Conservation (phyloP, 2,113 vertebrate genomes). For the Burhinus bistriatus region DNA sequence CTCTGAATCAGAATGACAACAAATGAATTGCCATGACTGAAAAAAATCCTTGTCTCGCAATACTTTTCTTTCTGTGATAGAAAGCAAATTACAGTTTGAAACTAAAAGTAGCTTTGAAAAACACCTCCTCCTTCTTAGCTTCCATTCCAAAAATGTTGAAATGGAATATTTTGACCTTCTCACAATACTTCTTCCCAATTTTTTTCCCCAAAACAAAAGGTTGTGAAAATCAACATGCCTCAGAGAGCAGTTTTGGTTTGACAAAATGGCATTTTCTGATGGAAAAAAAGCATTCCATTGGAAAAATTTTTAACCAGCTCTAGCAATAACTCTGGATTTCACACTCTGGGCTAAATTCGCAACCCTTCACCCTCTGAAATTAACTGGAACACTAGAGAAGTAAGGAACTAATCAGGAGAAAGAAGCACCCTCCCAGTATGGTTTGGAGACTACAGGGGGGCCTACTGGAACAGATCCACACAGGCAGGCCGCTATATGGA, state of each 20-base stretch:
- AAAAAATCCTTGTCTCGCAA: neutral
- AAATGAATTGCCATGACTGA: neutral
- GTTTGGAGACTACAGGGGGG: neutral
- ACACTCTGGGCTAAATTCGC: slow-evolving; percentile 46
- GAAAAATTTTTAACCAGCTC: slow-evolving; percentile 38
- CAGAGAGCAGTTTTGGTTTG: slow-evolving; percentile 48
- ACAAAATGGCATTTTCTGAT: slow-evolving; percentile 49
- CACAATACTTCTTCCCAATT: slow-evolving; percentile 33
- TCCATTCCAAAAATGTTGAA: slow-evolving; percentile 38
- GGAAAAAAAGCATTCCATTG: slow-evolving; percentile 54
- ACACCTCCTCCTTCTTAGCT: neutral
- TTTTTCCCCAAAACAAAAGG: slow-evolving; percentile 51
- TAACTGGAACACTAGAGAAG: slow-evolving; percentile 27
- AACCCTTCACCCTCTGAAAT: slow-evolving; percentile 33
- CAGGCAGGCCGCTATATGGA: neutral
- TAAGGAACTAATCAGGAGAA: slow-evolving; percentile 34
- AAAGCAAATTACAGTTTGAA: neutral
- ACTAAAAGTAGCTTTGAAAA: slow-evolving; percentile 44
- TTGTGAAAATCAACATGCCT: slow-evolving; percentile 63
- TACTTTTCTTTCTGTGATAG: neutral
- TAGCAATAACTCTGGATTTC: slow-evolving; percentile 52
- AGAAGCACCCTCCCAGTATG: neutral
- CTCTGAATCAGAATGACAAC: neutral
- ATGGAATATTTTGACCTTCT: slow-evolving; percentile 69
- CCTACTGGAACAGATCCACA: neutral